A percentile compares a stretch with the other conserved stretches of the same genome.
Evolutionary conservation across 1,140 invertebrate species (phyloP).

Genomic region (Psix sp.): DNA sequence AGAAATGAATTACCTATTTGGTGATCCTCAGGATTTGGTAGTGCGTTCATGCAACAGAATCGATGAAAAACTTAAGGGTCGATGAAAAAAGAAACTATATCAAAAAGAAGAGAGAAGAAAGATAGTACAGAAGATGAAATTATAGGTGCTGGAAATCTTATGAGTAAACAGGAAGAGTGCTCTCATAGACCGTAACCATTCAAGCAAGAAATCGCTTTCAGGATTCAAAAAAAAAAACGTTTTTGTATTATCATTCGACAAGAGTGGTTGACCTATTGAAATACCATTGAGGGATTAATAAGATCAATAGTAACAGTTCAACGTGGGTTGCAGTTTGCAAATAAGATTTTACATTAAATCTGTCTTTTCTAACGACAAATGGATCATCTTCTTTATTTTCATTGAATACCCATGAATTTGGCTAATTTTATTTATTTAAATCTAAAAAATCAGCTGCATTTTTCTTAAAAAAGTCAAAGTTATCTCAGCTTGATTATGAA

Average conservation of each 20-base stretch:
- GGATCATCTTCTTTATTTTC: not conserved
- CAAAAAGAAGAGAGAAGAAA: slow-evolving; percentile 24
- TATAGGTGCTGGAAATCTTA: slow-evolving; percentile 69
- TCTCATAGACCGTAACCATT: slow-evolving; percentile 56
- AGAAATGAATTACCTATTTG: slow-evolving; percentile 48
- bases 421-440: too few species aligned
- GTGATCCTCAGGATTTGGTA: slow-evolving; percentile 29
- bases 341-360: slow-evolving; percentile 63
- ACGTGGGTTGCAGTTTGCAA: slow-evolving; percentile 63
- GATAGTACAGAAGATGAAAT: slow-evolving; percentile 52
- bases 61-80: slow-evolving; percentile 33
- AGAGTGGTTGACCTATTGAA: slow-evolving; percentile 67
- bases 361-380: slow-evolving; percentile 13
- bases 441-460: not conserved
- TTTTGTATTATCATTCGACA: slow-evolving; percentile 60
- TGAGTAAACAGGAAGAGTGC: slow-evolving; percentile 66
- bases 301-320: slow-evolving; percentile 56
- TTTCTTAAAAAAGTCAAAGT: not conserved
- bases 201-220: slow-evolving; percentile 67
- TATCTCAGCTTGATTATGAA: too few species aligned
- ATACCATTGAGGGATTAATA: slow-evolving; percentile 51
- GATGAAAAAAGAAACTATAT: too few species aligned
- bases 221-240: slow-evolving; percentile 38
- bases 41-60: slow-evolving; percentile 61
- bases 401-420: too few species aligned